Conservation (phyloP, 2,797 vertebrate genomes). For the Thripadectes ignobilis region DNA sequence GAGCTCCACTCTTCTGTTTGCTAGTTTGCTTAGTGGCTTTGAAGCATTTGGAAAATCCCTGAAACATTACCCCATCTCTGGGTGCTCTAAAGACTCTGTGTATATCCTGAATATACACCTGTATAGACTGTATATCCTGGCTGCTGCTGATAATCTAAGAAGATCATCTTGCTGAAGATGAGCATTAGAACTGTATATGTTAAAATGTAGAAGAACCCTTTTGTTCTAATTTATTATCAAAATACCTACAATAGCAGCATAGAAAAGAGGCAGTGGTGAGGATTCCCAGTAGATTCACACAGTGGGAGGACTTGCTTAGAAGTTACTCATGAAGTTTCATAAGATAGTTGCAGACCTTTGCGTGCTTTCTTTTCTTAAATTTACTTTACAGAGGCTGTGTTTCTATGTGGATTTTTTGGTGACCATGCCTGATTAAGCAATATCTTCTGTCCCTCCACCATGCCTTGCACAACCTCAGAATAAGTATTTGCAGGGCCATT, state of each 20-base stretch:
- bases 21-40: background rate
- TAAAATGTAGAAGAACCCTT: background rate
- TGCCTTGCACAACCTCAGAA: background rate
- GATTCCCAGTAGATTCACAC: background rate
- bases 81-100: background rate
- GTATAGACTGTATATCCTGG: background rate
- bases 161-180: background rate
- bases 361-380: rapidly evolving
- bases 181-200: background rate
- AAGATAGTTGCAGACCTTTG: background rate
- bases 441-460: background rate
- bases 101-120: too few species aligned
- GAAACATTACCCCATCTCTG: background rate
- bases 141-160: background rate
- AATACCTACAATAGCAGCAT: background rate
- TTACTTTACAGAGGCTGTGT: background rate
- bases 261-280: background rate
- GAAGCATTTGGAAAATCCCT: background rate
- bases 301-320: background rate
- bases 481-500: background rate
- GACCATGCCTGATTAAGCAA: background rate
- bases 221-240: background rate
- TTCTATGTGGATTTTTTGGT: background rate
- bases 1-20: rapidly evolving
- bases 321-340: background rate